Evolutionary conservation across 2,888 invertebrate genomes (phyloP), one percentile per base, ranked within the genome.

Genomic region (Carpatolechia fugitivella): DNA sequence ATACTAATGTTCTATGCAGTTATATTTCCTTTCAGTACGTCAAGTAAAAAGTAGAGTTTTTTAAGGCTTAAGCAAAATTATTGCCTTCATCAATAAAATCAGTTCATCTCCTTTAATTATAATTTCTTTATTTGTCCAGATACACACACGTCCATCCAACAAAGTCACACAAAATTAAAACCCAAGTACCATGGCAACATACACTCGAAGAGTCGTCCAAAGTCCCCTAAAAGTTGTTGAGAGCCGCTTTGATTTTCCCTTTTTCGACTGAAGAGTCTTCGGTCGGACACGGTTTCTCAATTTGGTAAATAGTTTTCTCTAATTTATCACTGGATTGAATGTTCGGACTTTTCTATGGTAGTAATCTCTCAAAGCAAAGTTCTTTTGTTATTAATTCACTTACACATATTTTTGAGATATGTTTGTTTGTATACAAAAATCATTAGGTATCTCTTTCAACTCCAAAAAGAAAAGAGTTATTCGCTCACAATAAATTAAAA

Each of bases 211-310:
- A 53, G 46, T 16, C 30, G 46, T 53, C 47, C 53, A 10, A n/a
- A 24, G 47, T 65, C 67, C 52, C 41, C 16, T n/a, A 40, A 52
- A 52, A 41, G 20, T 68, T 64, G 66, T 72, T 66, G 63, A 75
- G 76, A 73, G 64, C 59, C 75, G 64, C 76, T 79, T 80, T 78
- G 79, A 82, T 81, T 82, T 80, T 80, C 76, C 77, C 72, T 76
- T 75, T 75, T 72, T 72, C 67, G 67, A 64, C 62, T 77, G 66
- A 63, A 81, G 82, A 62, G 70, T 63, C 62, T 66, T 65, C 70
- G n/a, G 65, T 60, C 61, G 70, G 72, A 84, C 85, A 85, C 74
- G 82, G 68, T 79, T 83, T 80, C 78, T 80, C 83, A 82, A 85
- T 84, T 84, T 83, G 70, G 73, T 69, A 77, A 82, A 83, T 82